These are phyloP conservation scores for Platynereis dumerilii DNA, from an alignment of 2,888 invertebrate genomes.

Conservation along the genomic window DNA sequence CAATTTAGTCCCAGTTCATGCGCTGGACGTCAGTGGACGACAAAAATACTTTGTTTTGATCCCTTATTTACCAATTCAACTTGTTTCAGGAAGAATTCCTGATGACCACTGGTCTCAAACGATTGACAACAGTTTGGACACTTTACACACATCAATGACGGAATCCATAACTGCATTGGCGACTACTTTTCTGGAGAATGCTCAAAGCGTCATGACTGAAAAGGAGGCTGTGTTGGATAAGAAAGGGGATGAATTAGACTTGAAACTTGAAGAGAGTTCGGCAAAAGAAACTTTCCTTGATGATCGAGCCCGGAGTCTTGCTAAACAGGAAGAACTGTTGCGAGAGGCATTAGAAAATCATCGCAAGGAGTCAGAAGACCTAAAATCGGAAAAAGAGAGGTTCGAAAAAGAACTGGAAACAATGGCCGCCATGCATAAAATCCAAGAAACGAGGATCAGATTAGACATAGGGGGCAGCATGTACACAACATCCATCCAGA, in stretches of 20 bases:
- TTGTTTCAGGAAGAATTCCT: constrained; percentile 25
- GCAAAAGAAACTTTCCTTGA: constrained; percentile 21
- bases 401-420: constrained; percentile 37
- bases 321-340: constrained; percentile 6
- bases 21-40: too few species aligned
- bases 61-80: too few species aligned
- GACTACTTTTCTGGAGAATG: constrained; percentile 29
- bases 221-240: constrained; percentile 16
- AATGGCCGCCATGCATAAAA: constrained; percentile 37
- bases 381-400: constrained; percentile 34
- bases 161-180: constrained; percentile 24
- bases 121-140: constrained; percentile 17
- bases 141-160: constrained; percentile 13
- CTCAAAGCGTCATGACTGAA: constrained; percentile 22
- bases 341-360: neutral
- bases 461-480: constrained; percentile 43
- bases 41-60: too few species aligned
- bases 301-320: constrained; percentile 18
- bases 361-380: constrained; percentile 20
- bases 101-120: constrained; percentile 26
- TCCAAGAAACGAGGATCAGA: constrained; percentile 39
- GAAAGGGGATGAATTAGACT: constrained; percentile 6
- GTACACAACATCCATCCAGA: constrained; percentile 42
- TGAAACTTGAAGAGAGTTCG: constrained; percentile 19
- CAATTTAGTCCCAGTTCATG: too few species aligned